Base-by-base conservation (phyloP, 2,797 vertebrate species). In the Kryptopterus vitreolus region DNA sequence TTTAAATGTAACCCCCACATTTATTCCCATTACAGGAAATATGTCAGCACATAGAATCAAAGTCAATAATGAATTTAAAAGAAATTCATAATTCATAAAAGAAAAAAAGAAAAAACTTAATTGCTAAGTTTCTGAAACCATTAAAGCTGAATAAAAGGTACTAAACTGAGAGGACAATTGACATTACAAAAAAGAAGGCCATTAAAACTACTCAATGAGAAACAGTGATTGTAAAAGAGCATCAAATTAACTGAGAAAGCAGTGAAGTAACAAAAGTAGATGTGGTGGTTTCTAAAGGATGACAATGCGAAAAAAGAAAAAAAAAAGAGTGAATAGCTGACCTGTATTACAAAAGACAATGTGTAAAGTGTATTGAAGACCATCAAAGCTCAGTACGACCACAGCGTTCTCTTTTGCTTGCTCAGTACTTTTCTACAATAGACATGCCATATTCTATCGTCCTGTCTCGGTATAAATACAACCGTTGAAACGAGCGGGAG, bases 401-500 rank as follows among this genome's bases (percentile, higher is more conserved):
- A n/a, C 52, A 48, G 0, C 57, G 63, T 43, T 66, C 29, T 55
- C 15, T 26, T 12, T 29, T 68, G 62, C 33, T 78, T 55, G n/a
- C 31, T 78, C 50, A 38, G 24, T 52, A 57, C 22, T 73, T 57
- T 73, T 11, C 24, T n/a, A 55, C 63, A 78, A 57, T 43, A 43
- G 52, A 12, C 22, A 16, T 29, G 5, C n/a, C 33, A 29, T 43
- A 16, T 52, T 65, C 31, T 80, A 63, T 80, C 33, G 70, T 73
- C 33, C 48, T 43, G 70, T 12, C 0, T 52, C 35, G 70, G 48
- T 81, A 81, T 81, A 81, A 81, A 81, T 81, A 55, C 74, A 62
- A 29, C 57, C 8, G 74, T 63, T 63, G 53, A 76, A 70, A 29
- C 63, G 53, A 65, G 12, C 43, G 63, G 74, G 80, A 63, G 55